Conservation (phyloP, 2,113 vertebrate genomes). For the Pygoscelis adeliae region DNA sequence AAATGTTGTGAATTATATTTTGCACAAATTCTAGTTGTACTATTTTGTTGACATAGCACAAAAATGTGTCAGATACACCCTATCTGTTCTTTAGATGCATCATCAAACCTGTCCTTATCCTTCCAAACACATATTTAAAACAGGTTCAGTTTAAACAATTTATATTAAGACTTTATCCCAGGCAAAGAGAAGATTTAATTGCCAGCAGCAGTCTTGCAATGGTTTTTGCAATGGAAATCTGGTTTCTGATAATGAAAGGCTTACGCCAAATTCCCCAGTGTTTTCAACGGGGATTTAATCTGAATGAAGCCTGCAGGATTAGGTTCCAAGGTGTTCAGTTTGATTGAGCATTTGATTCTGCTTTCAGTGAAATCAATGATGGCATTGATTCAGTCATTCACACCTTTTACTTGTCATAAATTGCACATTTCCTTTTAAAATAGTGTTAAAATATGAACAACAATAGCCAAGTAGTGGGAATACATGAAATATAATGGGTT, state of each 20-base stretch:
- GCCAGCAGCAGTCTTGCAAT: not conserved
- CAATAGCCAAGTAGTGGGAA: not conserved
- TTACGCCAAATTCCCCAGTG: not conserved
- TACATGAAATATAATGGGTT: not conserved
- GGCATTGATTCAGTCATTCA: slow-evolving; percentile 22
- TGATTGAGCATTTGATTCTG: not conserved
- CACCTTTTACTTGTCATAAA: not conserved
- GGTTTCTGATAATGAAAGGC: slow-evolving; percentile 7
- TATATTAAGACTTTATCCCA: not conserved
- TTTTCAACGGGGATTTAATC: not conserved
- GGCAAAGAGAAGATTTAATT: not conserved
- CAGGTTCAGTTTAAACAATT: not conserved
- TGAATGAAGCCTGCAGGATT: slow-evolving; percentile 11
- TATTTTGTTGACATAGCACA: not conserved
- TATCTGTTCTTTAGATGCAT: not conserved
- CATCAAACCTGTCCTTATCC: not conserved
- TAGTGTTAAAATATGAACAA: not conserved
- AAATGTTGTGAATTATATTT: not conserved
- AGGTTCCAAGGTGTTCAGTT: not conserved
- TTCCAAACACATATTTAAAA: not conserved
- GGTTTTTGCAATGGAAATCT: slow-evolving; percentile 9
- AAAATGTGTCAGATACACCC: not conserved
- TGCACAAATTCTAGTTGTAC: not conserved
- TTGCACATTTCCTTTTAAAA: not conserved
- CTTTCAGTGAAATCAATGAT: slow-evolving; percentile 9